A percentile compares a stretch with the other conserved stretches of the same genome.
Conservation (phyloP, 2,888 invertebrate genomes). For the Folsomia candida region DNA sequence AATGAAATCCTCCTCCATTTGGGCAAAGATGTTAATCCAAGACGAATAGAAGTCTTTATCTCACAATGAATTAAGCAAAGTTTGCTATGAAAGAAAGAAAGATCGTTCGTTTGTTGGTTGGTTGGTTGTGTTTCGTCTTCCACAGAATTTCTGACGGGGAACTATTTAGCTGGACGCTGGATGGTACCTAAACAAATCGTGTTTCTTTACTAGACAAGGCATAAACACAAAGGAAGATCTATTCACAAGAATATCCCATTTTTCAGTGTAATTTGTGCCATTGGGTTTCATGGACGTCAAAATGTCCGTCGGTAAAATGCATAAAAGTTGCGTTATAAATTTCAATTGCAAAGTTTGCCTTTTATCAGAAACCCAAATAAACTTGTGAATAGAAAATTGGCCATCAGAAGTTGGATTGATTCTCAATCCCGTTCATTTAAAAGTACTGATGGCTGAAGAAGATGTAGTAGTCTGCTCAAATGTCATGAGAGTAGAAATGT, state of each 20-base stretch:
- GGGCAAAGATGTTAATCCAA: constrained; percentile 9
- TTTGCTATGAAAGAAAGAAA: background rate
- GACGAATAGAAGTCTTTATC: constrained; percentile 4
- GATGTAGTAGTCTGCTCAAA: background rate
- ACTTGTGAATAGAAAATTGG: background rate
- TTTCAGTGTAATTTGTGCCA: too few species aligned
- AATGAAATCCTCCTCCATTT: constrained; percentile 6
- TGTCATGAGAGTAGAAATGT: background rate
- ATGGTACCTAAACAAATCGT: too few species aligned
- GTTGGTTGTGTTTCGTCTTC: background rate
- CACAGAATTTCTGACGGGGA: background rate
- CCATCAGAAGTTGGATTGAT: background rate
- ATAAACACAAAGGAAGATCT: too few species aligned
- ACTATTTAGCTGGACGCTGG: too few species aligned
- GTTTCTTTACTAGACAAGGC: too few species aligned
- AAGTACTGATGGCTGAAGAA: too few species aligned
- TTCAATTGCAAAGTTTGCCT: too few species aligned
- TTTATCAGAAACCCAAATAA: too few species aligned
- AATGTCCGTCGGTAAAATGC: too few species aligned
- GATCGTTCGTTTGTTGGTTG: background rate
- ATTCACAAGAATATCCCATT: too few species aligned
- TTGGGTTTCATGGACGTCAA: too few species aligned
- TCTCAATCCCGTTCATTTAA: background rate
- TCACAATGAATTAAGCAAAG: constrained; percentile 13
- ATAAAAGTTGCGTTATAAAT: too few species aligned